A percentile compares a stretch with the other conserved stretches of the same genome.
Evolutionary conservation across 2,113 vertebrate species (phyloP).

Genomic region (Dryoscopus gambensis): DNA sequence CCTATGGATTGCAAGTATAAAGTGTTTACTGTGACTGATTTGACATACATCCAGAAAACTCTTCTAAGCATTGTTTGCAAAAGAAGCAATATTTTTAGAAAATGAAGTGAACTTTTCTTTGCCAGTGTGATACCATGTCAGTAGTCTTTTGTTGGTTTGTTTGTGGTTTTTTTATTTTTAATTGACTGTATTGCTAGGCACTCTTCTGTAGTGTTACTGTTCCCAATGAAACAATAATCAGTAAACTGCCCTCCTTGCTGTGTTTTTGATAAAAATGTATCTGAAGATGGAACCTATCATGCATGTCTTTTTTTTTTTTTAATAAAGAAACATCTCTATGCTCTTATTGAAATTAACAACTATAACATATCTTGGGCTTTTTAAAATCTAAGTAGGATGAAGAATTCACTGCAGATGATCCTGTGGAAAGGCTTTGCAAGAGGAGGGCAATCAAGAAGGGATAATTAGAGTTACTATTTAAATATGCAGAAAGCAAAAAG

Average conservation of each 20-base stretch:
- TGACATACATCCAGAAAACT: background rate
- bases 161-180: background rate
- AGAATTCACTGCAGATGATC: conserved; percentile 29
- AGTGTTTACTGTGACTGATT: background rate
- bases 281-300: background rate
- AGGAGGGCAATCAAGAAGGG: conserved; percentile 42
- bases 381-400: conserved; percentile 27
- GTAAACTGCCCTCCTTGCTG: background rate
- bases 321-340: background rate
- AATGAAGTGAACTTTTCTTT: background rate
- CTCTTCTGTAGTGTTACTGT: conserved; percentile 2
- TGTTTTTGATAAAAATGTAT: background rate
- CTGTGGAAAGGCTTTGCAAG: conserved; percentile 41
- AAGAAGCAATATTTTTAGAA: background rate
- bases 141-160: background rate
- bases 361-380: background rate
- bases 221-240: background rate
- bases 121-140: background rate
- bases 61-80: background rate
- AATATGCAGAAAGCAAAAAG: conserved; percentile 55
- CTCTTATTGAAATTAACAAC: conserved; percentile 42
- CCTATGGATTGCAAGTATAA: background rate
- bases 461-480: conserved; percentile 59
- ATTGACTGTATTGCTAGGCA: background rate
- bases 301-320: background rate